Conservation (phyloP, 2,113 vertebrate species). For the Coptodon rendalli region DNA sequence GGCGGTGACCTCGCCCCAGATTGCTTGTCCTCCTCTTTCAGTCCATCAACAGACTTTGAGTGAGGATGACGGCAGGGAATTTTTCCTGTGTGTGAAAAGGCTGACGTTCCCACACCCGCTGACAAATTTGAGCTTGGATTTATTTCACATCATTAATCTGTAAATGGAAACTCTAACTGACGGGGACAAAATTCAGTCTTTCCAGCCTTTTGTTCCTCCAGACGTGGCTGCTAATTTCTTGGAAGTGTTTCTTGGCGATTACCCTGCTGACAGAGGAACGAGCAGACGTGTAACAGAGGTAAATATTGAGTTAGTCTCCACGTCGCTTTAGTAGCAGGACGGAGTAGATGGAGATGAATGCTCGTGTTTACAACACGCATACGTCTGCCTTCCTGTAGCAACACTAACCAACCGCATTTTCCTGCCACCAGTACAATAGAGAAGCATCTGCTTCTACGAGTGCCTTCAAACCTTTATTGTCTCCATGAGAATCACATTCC, state of each 20-base stretch:
- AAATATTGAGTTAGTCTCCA: slow-evolving; percentile 18
- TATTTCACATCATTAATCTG: neutral
- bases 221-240: neutral
- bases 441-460: neutral
- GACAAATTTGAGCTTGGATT: neutral
- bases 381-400: neutral
- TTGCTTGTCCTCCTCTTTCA: neutral
- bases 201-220: neutral
- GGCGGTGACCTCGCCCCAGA: neutral
- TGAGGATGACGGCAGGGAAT: neutral
- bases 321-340: neutral
- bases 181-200: neutral
- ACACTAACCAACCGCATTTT: neutral
- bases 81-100: neutral
- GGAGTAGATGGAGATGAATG: neutral
- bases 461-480: neutral
- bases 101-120: neutral
- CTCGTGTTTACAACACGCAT: slow-evolving; percentile 1
- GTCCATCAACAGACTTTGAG: neutral
- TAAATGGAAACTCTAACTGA: neutral
- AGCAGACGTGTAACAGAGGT: neutral
- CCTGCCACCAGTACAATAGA: neutral
- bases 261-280: neutral
- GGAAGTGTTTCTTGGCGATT: neutral
- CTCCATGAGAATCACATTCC: neutral